Conservation (phyloP, 1,140 invertebrate species). For the Tetramorium simillimum region DNA sequence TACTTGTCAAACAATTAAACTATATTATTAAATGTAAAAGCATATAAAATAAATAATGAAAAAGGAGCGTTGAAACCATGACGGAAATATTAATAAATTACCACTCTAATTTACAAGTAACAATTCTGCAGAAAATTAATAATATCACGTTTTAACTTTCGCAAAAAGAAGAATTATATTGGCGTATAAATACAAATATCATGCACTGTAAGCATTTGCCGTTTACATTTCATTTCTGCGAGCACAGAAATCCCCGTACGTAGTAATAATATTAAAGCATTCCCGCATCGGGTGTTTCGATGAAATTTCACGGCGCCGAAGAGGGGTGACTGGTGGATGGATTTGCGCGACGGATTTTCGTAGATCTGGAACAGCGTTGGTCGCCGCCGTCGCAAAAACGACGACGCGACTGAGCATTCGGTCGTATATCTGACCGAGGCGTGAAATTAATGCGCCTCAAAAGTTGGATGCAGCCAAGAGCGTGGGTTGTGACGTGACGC, state of each 20-base stretch:
- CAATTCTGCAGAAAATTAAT: conserved; percentile 16
- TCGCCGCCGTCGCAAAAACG: conserved; percentile 7
- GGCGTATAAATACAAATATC: neutral
- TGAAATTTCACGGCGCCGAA: conserved; percentile 48
- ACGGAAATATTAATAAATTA: neutral
- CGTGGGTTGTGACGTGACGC: conserved; percentile 39
- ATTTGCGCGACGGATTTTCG: conserved; percentile 48
- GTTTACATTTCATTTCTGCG: neutral
- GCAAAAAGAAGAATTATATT: neutral
- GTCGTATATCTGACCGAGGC: conserved; percentile 35
- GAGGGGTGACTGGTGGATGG: conserved; percentile 25
- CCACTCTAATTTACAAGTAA: conserved; percentile 1
- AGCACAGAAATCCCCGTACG: neutral
- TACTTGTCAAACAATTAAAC: neutral
- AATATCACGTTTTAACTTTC: neutral
- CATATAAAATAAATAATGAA: neutral
- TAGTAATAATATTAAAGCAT: conserved; percentile 23
- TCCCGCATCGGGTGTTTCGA: neutral
- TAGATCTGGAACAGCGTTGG: conserved; percentile 21
- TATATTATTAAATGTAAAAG: neutral
- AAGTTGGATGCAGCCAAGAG: conserved; percentile 55
- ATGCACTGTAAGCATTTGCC: neutral
- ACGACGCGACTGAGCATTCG: conserved; percentile 37
- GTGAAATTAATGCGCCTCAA: conserved; percentile 49
- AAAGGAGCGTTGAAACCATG: neutral